Percentiles rank a stretch among this genome's conserved stretches.
Conservation (phyloP, 1,140 invertebrate species). For the Metopolophium dirhodum region DNA sequence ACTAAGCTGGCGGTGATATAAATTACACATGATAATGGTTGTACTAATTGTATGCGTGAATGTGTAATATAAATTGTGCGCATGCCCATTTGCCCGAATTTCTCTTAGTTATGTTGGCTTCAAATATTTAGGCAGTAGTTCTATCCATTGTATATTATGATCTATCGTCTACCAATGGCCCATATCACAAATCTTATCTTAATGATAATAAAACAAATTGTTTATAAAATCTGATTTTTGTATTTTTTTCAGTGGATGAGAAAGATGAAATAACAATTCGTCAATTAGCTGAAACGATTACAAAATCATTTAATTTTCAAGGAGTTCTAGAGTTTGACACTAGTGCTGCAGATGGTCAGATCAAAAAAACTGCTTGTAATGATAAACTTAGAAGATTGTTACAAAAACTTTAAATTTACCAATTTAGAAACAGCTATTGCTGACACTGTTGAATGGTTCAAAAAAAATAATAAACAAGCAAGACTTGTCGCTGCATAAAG, state of each 20-base stretch:
- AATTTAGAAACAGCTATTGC: conserved; percentile 83
- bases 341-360: conserved; percentile 92
- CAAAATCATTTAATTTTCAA: conserved; percentile 76
- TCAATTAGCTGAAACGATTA: conserved; percentile 80
- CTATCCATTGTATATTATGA: neutral
- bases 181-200: no score
- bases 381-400: conserved; percentile 81
- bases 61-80: no score
- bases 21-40: no score
- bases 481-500: conserved; percentile 65
- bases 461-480: conserved; percentile 76
- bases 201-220: neutral
- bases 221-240: neutral
- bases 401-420: conserved; percentile 87
- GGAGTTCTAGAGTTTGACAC: conserved; percentile 78
- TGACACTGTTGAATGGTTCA: conserved; percentile 91
- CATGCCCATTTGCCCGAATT: no score
- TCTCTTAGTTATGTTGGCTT: no score
- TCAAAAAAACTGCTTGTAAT: conserved; percentile 98
- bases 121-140: no score
- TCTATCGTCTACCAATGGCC: neutral
- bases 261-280: conserved; percentile 88
- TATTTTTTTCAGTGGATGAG: conserved; percentile 80
- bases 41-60: no score
- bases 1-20: no score